These are phyloP conservation scores for Lasioglossum marginatum DNA, from an alignment of 2,888 invertebrate species.

Conservation along the genomic window DNA sequence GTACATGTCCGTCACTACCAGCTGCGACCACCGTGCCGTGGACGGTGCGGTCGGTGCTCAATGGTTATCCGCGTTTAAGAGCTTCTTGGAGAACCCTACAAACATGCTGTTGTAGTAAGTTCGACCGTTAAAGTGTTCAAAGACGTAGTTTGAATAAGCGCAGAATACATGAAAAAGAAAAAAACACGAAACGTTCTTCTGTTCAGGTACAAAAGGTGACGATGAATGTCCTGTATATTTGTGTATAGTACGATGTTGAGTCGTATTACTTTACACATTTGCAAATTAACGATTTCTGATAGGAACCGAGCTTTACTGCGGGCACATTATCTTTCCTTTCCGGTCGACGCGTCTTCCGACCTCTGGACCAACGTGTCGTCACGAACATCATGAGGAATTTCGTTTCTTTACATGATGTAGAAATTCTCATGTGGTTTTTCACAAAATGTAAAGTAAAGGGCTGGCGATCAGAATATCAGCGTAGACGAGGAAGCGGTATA, in stretches of 20 bases:
- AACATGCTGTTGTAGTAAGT: constrained; percentile 94
- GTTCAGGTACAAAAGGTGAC: constrained; percentile 44
- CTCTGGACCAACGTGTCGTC: constrained; percentile 1
- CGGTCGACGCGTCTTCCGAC: neutral
- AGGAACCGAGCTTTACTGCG: constrained; percentile 22
- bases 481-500: neutral
- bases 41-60: constrained; percentile 99
- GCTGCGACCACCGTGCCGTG: constrained; percentile 98
- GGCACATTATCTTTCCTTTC: constrained; percentile 41
- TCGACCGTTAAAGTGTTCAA: constrained; percentile 31
- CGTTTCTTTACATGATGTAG: constrained; percentile 25
- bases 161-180: constrained; percentile 32
- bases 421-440: constrained; percentile 47
- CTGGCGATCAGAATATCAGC: constrained; percentile 14
- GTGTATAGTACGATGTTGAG: constrained; percentile 56
- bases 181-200: constrained; percentile 32
- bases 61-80: constrained; percentile 96
- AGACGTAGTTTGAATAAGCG: constrained; percentile 29
- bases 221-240: constrained; percentile 58
- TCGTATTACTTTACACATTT: constrained; percentile 53
- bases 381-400: constrained; percentile 3
- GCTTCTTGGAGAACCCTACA: constrained; percentile 95
- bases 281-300: constrained; percentile 36
- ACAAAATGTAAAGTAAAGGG: constrained; percentile 20
- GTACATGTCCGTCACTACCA: constrained; percentile 95